Base-by-base conservation (phyloP, 2,113 vertebrate genomes). In the Callospermophilus lateralis region DNA sequence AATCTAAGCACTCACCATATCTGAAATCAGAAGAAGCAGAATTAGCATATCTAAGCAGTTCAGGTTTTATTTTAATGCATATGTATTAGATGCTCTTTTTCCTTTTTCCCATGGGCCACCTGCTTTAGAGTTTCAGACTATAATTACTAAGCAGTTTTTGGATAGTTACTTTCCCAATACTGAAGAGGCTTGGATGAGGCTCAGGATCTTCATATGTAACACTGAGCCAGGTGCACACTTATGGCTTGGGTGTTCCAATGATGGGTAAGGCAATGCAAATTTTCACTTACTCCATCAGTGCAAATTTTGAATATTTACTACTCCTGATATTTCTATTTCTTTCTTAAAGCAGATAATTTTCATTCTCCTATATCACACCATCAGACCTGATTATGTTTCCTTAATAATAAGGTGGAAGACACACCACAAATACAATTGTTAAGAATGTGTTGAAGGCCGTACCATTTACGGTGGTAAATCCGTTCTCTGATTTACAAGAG, bases 311-410 rank as follows among this genome's bases (percentile, higher is more conserved):
- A 6, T 77, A 32, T 5, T 77, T 55, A n/a, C 61, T 19, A 84
- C 78, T 93, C 13, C 32, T 78, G 58, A 39, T 42, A 42, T 58
- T n/a, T 79, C 13, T 15, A 32, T 67, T 81, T 68, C 68, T 94
- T 95, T 79, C 32, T 83, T 22, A 94, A 90, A 55, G 24, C 8
- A 77, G 12, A 87, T 42, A 22, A 19, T 83, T 93, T 96, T 42
- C 32, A n/a, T 86, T 53, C 53, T 53, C 28, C 26, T 42, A 4
- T 55, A 39, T 39, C 26, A 68, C 16, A 80, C 6, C 2, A 2
- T 45, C 17, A 68, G 16, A 51, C 2, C n/a, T 67, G 8, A 26
- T 51, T 80, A 10, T 72, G 26, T 85, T 24, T 79, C 20, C 7
- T 30, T 20, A 28, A 12, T 53, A 84, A 15, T 53, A 3, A 84